Evolutionary conservation across 2,888 invertebrate genomes (phyloP).

Genomic region (Archips xylosteana): DNA sequence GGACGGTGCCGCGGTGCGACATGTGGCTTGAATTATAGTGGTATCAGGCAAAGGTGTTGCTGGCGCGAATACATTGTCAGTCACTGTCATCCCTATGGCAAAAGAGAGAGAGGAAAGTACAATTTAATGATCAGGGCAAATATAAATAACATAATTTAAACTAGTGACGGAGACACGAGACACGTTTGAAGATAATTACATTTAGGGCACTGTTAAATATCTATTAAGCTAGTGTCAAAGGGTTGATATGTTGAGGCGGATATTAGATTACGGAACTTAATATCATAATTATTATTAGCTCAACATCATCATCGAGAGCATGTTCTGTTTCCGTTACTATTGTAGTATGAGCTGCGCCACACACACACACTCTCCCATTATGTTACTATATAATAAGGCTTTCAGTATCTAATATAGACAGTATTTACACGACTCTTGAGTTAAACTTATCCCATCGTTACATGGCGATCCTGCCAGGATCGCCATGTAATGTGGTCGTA

Average conservation of each 20-base stretch:
- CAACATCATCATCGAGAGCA: not conserved
- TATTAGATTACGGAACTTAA: conserved; percentile 33
- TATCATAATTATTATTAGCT: conserved; percentile 13
- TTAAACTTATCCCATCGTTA: too few species aligned
- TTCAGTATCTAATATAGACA: too few species aligned
- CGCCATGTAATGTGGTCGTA: too few species aligned
- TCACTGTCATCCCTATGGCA: conserved; percentile 22
- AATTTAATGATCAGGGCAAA: not conserved
- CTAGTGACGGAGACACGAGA: conserved; percentile 10
- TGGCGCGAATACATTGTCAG: conserved; percentile 20
- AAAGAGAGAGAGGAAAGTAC: conserved; percentile 22
- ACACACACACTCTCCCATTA: too few species aligned
- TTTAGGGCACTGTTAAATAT: conserved; percentile 29
- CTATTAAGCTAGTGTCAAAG: conserved; percentile 34
- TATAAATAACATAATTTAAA: conserved; percentile 15
- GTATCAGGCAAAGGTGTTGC: conserved; percentile 19
- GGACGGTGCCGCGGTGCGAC: conserved; percentile 67
- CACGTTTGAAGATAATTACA: conserved; percentile 29
- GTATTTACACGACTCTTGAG: too few species aligned
- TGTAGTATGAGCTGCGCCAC: too few species aligned
- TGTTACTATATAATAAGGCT: too few species aligned
- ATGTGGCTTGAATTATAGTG: conserved; percentile 67
- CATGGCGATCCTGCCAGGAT: too few species aligned
- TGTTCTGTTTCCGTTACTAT: not conserved
- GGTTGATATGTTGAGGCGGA: conserved; percentile 35